Base-by-base conservation (phyloP, 2,797 vertebrate species). In the Gallinago stenura region DNA sequence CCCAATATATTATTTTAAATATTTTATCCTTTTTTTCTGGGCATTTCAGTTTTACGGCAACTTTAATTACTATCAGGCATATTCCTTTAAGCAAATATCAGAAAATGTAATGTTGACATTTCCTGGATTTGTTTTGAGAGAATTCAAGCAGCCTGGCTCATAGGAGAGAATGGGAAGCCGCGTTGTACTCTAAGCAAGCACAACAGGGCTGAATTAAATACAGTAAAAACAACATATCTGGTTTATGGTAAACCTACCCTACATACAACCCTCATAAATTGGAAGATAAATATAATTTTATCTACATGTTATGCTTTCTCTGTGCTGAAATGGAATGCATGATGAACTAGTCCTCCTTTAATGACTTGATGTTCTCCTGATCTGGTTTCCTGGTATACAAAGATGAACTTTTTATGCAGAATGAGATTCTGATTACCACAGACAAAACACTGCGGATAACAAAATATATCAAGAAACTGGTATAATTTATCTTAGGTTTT, bases 91-190 rank as follows among this genome's bases (percentile, higher is more conserved):
- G 78, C n/a, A 93, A 94, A 90, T 28, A 43, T 17, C 58, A 81
- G 56, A 70, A 89, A 87, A 82, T 46, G 9, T 60, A 91, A 85
- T 51, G 37, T 18, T 94, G 43, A 33, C 48, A 30, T 94, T 12
- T 12, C 50, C 28, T 65, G 56, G 64, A 97, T 78, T 79, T 61
- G 9, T 94, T 96, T 93, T 85, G 78, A 94, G 93, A 37, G 33
- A 95, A 91, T 91, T 92, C 85, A 96, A 96, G 62, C 24, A 89
- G 57, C 12, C 21, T 58, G 89, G 81, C 31, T 83, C 45, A 84
- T 21, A 50, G 21, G 76, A 89, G 60, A 92, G 31, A 96, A 86
- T 72, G 25, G 64, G 31, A 61, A 97, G 30, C 73, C 96, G 54
- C 94, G 39, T n/a, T 54, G 53, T 53, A 79, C 57, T 91, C 72